phyloP scores from a whole-genome alignment of 2,113 vertebrate genomes.

The Antennarius striatus region DNA sequence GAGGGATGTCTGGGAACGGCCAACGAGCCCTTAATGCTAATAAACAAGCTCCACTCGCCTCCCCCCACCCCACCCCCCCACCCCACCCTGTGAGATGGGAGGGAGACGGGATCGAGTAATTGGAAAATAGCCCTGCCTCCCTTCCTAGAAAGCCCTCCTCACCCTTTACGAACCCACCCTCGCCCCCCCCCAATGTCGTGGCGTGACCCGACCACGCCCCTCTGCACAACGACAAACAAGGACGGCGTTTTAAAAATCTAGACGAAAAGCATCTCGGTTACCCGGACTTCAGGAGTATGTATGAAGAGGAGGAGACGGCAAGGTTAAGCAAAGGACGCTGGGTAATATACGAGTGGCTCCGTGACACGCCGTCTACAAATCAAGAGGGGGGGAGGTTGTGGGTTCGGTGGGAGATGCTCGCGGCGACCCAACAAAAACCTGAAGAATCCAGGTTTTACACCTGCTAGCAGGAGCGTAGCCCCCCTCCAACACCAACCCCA shows the following conservation, averaged over 20 bases:
- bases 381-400: background rate
- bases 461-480: too few relatives aligned
- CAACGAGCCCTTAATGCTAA: constrained; percentile 69
- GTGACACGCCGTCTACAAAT: constrained; percentile 30
- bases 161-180: background rate
- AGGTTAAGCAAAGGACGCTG: constrained; percentile 37
- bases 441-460: too few relatives aligned
- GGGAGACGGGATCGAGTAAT: constrained; percentile 68
- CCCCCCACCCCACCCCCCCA: constrained; percentile 58
- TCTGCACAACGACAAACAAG: background rate
- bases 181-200: background rate
- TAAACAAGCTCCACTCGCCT: constrained; percentile 68
- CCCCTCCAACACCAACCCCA: too few relatives aligned
- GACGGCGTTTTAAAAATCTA: too few relatives aligned
- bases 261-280: constrained; percentile 11
- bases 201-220: background rate
- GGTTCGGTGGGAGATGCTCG: too few relatives aligned
- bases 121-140: constrained; percentile 76
- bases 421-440: too few relatives aligned
- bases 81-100: constrained; percentile 61
- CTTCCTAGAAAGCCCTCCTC: constrained; percentile 46
- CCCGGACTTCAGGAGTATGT: constrained; percentile 16
- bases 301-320: background rate
- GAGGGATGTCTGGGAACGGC: constrained; percentile 26
- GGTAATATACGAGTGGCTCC: constrained; percentile 15